These are phyloP conservation scores for Chalcis sispes DNA, from an alignment of 2,888 invertebrate genomes.

Conservation along the genomic window DNA sequence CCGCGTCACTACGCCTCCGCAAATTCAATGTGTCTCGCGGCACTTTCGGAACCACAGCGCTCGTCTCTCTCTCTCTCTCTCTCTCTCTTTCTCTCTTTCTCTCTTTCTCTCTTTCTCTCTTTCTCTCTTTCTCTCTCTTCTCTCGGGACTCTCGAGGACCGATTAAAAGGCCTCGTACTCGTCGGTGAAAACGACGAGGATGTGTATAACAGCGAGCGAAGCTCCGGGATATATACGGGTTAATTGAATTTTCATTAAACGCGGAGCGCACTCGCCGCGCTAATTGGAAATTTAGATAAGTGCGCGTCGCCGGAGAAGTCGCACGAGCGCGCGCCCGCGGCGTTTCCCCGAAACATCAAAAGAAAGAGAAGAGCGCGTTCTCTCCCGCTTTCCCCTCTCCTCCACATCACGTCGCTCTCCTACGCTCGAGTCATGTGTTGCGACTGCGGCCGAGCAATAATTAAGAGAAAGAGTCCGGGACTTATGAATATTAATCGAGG, in stretches of 20 bases:
- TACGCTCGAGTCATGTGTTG: background rate
- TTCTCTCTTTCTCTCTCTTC: no score
- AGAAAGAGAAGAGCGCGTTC: background rate
- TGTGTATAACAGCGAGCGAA: no score
- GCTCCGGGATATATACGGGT: background rate
- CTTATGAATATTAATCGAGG: constrained; percentile 47
- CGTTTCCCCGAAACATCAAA: constrained; percentile 32
- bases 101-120: no score
- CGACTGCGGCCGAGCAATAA: constrained; percentile 21
- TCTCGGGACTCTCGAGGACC: no score
- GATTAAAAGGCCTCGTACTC: no score
- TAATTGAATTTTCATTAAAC: constrained; percentile 60
- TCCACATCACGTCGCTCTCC: no score
- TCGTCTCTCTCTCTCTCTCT: background rate
- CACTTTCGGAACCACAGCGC: background rate
- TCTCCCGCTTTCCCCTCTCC: no score
- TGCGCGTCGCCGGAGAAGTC: no score
- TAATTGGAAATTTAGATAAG: constrained; percentile 63
- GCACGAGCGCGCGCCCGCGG: background rate
- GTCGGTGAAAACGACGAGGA: no score
- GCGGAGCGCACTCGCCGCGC: constrained; percentile 30
- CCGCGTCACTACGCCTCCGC: background rate
- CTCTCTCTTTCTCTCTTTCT: no score
- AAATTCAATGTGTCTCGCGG: constrained; percentile 9
- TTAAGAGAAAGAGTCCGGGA: constrained; percentile 34